Evolutionary conservation across 2,797 vertebrate genomes (phyloP), one percentile per base, ranked within the genome.

Genomic region (Siniperca undulata): DNA sequence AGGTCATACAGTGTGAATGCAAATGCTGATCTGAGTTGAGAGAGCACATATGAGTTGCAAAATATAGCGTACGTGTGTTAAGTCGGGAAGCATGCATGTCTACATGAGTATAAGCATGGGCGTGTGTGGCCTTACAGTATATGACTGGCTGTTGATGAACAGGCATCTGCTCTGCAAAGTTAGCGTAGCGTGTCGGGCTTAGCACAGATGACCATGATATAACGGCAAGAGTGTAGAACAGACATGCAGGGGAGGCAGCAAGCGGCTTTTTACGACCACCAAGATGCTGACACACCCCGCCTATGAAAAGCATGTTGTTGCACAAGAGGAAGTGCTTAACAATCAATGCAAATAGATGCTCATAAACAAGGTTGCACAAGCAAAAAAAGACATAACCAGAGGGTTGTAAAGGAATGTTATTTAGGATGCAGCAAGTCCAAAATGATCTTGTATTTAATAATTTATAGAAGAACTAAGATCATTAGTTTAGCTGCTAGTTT

Each of bases 1-100:
- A 88, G 80, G 91, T 85, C 82, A 75, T 5, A 14, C 22, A 61
- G 75, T 64, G 67, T 70, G 52, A 81, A 60, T 44, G 59, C 55
- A 40, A 83, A 65, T 7, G 68, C 70, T 59, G 48, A 77, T 74
- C 74, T 24, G 20, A 42, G 42, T 30, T 75, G 30, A 69, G 58
- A 66, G 34, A 59, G 55, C 53, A 12, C 75, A 83, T 50, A 53
- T 30, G 68, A 79, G 71, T 74, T 60, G 67, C 55, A 83, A 77
- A 83, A 70, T 78, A 85, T 80, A 81, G 52, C 64, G 75, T 34
- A 67, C 66, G 55, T 58, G 76, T 79, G 78, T 82, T 68, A 85
- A 79, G 76, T 78, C 2, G 10, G 19, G 46, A 72, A 58, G 77
- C 70, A 58, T 67, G 34, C 73, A 13, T 81, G 65, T 80, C 61